Percentiles rank a stretch among this genome's conserved stretches.
phyloP scores from a whole-genome alignment of 2,797 vertebrate genomes.

The Pangasius larnaudii region DNA sequence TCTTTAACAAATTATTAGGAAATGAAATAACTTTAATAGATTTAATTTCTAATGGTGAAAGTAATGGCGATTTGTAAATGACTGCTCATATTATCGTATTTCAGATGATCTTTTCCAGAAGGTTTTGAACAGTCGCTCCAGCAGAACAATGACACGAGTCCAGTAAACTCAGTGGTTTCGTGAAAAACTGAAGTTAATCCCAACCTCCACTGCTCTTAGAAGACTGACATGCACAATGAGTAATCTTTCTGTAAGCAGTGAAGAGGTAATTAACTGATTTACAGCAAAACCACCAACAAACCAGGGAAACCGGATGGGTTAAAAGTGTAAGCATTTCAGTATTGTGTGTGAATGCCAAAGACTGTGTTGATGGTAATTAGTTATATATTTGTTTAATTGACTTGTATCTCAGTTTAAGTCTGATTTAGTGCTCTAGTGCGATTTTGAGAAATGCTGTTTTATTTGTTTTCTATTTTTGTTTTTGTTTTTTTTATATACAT shows the following conservation, averaged over 20 bases:
- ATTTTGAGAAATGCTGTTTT: slow-evolving; percentile 41
- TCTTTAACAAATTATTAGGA: not conserved
- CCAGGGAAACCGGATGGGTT: slow-evolving; percentile 22
- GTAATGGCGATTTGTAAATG: slow-evolving; percentile 2
- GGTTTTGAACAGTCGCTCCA: slow-evolving; percentile 73
- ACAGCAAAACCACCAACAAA: slow-evolving; percentile 38
- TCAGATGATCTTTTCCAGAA: slow-evolving; percentile 76
- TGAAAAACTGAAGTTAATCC: slow-evolving; percentile 36
- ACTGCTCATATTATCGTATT: slow-evolving; percentile 7
- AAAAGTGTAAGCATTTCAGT: slow-evolving; percentile 40
- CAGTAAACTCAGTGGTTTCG: slow-evolving; percentile 58
- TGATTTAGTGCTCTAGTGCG: slow-evolving; percentile 49
- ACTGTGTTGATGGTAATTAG: slow-evolving; percentile 33
- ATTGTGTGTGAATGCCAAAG: slow-evolving; percentile 55
- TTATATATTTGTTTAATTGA: slow-evolving; percentile 46
- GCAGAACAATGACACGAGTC: slow-evolving; percentile 65
- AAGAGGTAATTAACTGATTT: slow-evolving; percentile 53
- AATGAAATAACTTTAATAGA: not conserved
- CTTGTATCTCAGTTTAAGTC: slow-evolving; percentile 43
- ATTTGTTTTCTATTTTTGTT: slow-evolving; percentile 42
- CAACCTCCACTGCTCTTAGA: slow-evolving; percentile 23
- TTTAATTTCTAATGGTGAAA: not conserved
- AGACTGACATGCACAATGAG: slow-evolving; percentile 32
- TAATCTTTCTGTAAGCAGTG: slow-evolving; percentile 46
- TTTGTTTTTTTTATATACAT: slow-evolving; percentile 58